These are phyloP conservation scores for Epistrophella euchroma DNA, from an alignment of 2,888 invertebrate genomes.

Conservation along the genomic window DNA sequence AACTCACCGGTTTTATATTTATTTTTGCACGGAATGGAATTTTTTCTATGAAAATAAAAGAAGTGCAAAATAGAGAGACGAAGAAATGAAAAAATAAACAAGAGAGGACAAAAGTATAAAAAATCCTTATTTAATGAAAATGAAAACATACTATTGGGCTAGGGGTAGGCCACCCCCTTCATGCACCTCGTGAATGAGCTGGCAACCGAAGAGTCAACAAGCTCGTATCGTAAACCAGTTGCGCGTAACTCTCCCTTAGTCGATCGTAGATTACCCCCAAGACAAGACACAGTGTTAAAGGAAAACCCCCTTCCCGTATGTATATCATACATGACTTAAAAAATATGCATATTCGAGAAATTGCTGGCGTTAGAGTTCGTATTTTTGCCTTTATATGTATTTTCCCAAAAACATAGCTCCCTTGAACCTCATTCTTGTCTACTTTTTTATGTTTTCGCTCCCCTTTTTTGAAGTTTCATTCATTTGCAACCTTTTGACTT, in stretches of 20 bases:
- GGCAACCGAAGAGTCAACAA: constrained; percentile 46
- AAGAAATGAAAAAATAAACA: background rate
- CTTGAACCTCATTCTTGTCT: constrained; percentile 44
- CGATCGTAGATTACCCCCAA: constrained; percentile 49
- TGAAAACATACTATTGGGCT: constrained; percentile 49
- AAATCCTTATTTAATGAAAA: constrained; percentile 73
- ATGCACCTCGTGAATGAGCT: constrained; percentile 33
- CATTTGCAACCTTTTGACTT: constrained; percentile 74
- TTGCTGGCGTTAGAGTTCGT: constrained; percentile 19
- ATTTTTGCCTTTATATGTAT: constrained; percentile 30
- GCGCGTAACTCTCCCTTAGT: constrained; percentile 46
- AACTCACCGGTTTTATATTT: constrained; percentile 32
- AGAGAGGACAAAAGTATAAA: constrained; percentile 51
- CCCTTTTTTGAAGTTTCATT: constrained; percentile 61
- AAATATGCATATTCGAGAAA: constrained; percentile 27
- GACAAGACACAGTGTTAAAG: background rate
- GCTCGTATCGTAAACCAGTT: constrained; percentile 58
- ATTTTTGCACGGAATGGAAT: constrained; percentile 59
- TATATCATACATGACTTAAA: background rate
- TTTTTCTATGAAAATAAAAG: constrained; percentile 53
- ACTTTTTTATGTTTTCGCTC: constrained; percentile 6
- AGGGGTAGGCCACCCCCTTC: constrained; percentile 11
- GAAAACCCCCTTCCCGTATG: background rate
- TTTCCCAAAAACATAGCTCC: constrained; percentile 9
- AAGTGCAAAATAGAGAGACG: constrained; percentile 34